These are phyloP conservation scores for Tetragonula carbonaria DNA, from an alignment of 2,888 invertebrate species.

Conservation along the genomic window DNA sequence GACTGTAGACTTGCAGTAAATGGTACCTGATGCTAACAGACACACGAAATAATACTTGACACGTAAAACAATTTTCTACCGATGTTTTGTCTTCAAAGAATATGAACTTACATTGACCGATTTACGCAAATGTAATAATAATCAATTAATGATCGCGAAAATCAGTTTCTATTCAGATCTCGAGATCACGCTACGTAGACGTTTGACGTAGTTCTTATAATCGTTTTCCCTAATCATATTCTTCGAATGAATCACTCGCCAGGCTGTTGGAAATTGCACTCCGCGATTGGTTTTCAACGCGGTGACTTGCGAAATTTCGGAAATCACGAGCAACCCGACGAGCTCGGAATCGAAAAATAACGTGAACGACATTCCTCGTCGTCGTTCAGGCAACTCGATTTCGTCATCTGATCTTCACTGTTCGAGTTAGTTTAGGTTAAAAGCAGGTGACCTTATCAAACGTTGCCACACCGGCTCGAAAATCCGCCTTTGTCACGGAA, in stretches of 20 bases:
- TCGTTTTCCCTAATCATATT: neutral
- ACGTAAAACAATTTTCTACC: too few species aligned
- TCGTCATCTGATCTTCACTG: constrained; percentile 25
- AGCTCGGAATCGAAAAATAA: constrained; percentile 32
- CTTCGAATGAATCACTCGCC: neutral
- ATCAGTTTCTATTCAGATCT: neutral
- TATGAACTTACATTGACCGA: too few species aligned
- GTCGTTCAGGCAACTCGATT: constrained; percentile 20
- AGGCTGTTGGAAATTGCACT: neutral
- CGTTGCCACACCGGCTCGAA: constrained; percentile 10
- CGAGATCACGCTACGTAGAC: too few species aligned
- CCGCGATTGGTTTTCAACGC: neutral
- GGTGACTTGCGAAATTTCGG: constrained; percentile 12
- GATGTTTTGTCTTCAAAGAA: too few species aligned
- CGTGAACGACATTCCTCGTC: neutral
- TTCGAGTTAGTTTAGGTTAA: constrained; percentile 8
- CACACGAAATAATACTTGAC: too few species aligned
- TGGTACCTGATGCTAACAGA: too few species aligned
- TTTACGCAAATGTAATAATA: too few species aligned
- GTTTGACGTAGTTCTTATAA: neutral
- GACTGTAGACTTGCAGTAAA: too few species aligned
- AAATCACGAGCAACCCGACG: constrained; percentile 5
- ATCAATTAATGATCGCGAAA: neutral
- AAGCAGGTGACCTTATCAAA: constrained; percentile 50
- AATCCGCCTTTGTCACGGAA: constrained; percentile 53